A percentile compares a stretch with the other conserved stretches of the same genome.
These are phyloP conservation scores for Epinotia ramella DNA, from an alignment of 2,888 invertebrate genomes.

Conservation along the genomic window DNA sequence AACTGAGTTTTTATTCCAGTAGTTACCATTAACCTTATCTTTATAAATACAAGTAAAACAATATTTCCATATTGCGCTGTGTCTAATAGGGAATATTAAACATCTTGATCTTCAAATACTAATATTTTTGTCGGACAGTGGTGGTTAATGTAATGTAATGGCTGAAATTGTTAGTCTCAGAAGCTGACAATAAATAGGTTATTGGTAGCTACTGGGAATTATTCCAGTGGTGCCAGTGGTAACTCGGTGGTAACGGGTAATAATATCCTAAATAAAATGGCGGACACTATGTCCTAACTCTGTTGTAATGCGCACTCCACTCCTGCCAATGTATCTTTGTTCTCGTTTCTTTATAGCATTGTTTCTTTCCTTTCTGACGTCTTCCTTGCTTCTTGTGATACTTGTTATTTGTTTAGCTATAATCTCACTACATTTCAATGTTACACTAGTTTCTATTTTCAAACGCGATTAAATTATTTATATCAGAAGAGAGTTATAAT, in stretches of 20 bases:
- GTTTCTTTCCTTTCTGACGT: conserved; percentile 28
- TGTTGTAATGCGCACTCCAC: background rate
- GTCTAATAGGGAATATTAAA: too few relatives aligned
- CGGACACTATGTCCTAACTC: background rate
- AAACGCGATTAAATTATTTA: conserved; percentile 16
- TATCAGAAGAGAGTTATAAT: conserved; percentile 2
- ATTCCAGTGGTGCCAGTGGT: too few relatives aligned
- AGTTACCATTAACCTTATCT: too few relatives aligned
- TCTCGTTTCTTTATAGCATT: conserved; percentile 24
- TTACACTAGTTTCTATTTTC: conserved; percentile 15
- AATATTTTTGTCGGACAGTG: too few relatives aligned
- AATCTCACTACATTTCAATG: conserved; percentile 12
- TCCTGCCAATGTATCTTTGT: conserved; percentile 37
- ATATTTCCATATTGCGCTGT: too few relatives aligned
- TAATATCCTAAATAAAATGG: conserved; percentile 4
- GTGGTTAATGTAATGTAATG: too few relatives aligned
- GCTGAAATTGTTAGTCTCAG: too few relatives aligned
- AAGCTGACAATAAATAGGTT: too few relatives aligned
- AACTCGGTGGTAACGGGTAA: background rate
- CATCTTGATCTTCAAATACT: too few relatives aligned
- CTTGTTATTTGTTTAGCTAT: conserved; percentile 43
- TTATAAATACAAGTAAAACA: too few relatives aligned
- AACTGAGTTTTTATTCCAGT: too few relatives aligned
- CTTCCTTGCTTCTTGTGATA: conserved; percentile 43
- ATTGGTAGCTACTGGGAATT: too few relatives aligned